Conservation (phyloP, 2,888 invertebrate species). For the Cosmorhoe ocellata region DNA sequence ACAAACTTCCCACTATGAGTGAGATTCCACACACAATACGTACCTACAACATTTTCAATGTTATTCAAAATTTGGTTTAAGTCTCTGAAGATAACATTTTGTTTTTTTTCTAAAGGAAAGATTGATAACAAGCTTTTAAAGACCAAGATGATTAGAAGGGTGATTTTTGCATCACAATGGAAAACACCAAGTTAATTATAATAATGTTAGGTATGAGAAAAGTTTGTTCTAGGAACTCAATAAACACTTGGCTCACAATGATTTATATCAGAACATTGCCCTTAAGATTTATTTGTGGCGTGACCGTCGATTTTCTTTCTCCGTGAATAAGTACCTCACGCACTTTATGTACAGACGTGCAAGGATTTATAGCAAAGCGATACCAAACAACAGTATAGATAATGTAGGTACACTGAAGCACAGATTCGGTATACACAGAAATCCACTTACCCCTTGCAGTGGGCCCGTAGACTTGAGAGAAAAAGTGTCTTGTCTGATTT, state of each 20-base stretch:
- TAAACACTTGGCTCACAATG: constrained; percentile 7
- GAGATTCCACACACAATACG: too few relatives aligned
- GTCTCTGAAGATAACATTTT: too few relatives aligned
- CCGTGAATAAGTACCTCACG: constrained; percentile 37
- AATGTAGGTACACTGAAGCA: constrained; percentile 55
- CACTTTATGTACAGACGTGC: constrained; percentile 41
- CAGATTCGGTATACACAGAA: constrained; percentile 76
- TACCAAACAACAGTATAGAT: constrained; percentile 43
- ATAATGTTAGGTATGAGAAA: too few relatives aligned
- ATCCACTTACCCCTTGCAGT: constrained; percentile 81
- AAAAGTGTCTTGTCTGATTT: constrained; percentile 18
- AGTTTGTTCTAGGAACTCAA: too few relatives aligned
- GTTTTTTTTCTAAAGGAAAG: too few relatives aligned
- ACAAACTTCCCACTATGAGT: too few relatives aligned
- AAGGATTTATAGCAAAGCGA: constrained; percentile 40
- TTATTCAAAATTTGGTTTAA: too few relatives aligned
- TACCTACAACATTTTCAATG: too few relatives aligned
- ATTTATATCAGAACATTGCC: constrained; percentile 13
- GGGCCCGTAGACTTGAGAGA: constrained; percentile 54
- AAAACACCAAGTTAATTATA: too few relatives aligned
- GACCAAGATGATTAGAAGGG: too few relatives aligned
- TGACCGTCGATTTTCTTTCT: constrained; percentile 38
- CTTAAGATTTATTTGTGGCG: constrained; percentile 34
- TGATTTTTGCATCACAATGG: too few relatives aligned
- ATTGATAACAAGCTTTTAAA: too few relatives aligned